A percentile compares a stretch with the other conserved stretches of the same genome.
Evolutionary conservation across 2,888 invertebrate species (phyloP).

Genomic region (Melanchra persicariae): DNA sequence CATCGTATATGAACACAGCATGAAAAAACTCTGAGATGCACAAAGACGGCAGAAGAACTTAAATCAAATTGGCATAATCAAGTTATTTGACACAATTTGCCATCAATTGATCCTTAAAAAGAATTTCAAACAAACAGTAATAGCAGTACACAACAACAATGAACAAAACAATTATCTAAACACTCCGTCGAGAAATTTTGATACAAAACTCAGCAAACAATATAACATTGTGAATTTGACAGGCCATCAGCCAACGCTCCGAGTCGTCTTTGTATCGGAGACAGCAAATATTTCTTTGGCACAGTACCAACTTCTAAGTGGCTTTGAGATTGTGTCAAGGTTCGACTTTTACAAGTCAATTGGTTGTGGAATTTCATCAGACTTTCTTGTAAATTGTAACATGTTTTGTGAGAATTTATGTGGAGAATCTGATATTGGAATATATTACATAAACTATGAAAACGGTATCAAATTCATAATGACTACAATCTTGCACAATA

Average conservation of each 20-base stretch:
- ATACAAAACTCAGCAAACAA: conserved; percentile 46
- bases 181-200: conserved; percentile 22
- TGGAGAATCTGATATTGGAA: neutral
- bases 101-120: neutral
- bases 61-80: neutral
- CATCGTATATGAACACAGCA: neutral
- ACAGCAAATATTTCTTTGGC: conserved; percentile 63
- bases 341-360: conserved; percentile 53
- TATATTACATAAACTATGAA: no score
- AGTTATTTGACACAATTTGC: neutral
- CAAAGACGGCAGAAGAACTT: neutral
- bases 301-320: conserved; percentile 63
- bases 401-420: neutral
- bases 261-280: conserved; percentile 49
- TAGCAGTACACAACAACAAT: conserved; percentile 12
- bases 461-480: neutral
- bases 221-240: conserved; percentile 57
- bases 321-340: conserved; percentile 63
- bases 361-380: conserved; percentile 17
- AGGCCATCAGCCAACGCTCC: conserved; percentile 34
- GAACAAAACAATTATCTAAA: conserved; percentile 46
- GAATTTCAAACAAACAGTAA: conserved; percentile 6
- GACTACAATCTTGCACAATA: neutral
- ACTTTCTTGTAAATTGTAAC: conserved; percentile 13
- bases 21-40: neutral